These are phyloP conservation scores for Torymus tubicola DNA, from an alignment of 2,888 invertebrate genomes.

Conservation along the genomic window DNA sequence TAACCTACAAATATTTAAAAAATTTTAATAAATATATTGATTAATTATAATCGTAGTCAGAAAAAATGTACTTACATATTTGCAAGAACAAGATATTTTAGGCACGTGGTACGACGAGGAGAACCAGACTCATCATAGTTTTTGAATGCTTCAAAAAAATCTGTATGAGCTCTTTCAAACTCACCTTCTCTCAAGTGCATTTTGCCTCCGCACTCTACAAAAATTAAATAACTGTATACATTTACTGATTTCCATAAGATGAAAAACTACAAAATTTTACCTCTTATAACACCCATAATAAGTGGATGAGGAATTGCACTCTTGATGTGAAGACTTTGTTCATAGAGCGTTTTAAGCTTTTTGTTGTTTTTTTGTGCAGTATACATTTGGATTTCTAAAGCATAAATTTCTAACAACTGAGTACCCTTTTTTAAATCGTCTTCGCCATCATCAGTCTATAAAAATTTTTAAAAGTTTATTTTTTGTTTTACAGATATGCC, in stretches of 20 bases:
- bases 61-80: constrained; percentile 87
- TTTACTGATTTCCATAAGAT: not conserved
- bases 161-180: constrained; percentile 99
- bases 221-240: constrained; percentile 14
- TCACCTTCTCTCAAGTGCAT: constrained; percentile 99
- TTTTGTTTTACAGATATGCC: too few species aligned
- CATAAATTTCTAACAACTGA: constrained; percentile 98
- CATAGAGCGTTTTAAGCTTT: constrained; percentile 96
- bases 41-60: constrained; percentile 52
- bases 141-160: constrained; percentile 99
- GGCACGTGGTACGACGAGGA: constrained; percentile 95
- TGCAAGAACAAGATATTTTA: constrained; percentile 98
- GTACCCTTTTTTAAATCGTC: constrained; percentile 99
- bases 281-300: constrained; percentile 99
- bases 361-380: constrained; percentile 99
- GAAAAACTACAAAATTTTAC: constrained; percentile 75
- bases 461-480: constrained; percentile 20
- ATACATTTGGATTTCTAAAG: constrained; percentile 99
- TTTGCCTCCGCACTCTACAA: constrained; percentile 97
- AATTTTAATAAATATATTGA: constrained; percentile 25
- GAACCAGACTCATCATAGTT: constrained; percentile 99
- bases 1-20: constrained; percentile 80
- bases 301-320: constrained; percentile 99
- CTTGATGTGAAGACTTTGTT: constrained; percentile 98
- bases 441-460: constrained; percentile 95